Conservation (phyloP, 2,113 vertebrate genomes). For the Progne subis region DNA sequence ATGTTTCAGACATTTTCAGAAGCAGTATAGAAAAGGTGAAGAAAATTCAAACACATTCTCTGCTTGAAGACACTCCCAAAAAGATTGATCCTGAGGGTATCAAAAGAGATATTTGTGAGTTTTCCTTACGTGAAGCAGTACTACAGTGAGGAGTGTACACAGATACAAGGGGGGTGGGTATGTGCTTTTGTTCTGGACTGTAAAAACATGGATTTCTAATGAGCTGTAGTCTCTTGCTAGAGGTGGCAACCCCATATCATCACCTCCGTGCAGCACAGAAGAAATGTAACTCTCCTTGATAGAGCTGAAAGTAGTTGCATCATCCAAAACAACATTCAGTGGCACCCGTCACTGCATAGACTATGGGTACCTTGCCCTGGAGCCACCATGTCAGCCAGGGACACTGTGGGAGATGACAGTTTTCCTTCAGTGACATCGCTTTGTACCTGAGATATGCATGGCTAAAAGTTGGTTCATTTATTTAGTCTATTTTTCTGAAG, state of each 20-base stretch:
- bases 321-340: not conserved
- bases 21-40: not conserved
- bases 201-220: not conserved
- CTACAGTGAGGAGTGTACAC: not conserved
- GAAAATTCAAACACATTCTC: not conserved
- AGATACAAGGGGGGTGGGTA: not conserved
- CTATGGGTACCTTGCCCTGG: not conserved
- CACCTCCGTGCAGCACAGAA: not conserved
- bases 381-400: not conserved
- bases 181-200: not conserved
- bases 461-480: not conserved
- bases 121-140: not conserved
- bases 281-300: not conserved
- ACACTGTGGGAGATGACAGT: not conserved
- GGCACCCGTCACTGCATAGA: accelerated
- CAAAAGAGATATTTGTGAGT: not conserved
- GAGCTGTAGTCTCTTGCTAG: not conserved
- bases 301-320: not conserved
- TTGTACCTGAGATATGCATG: not conserved
- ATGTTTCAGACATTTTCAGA: not conserved
- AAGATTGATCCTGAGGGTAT: not conserved
- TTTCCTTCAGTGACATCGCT: not conserved
- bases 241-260: not conserved
- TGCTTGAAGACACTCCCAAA: not conserved
- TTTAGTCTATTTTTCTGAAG: not conserved